Conservation (phyloP, 2,888 invertebrate genomes). For the Drosophila birchii region DNA sequence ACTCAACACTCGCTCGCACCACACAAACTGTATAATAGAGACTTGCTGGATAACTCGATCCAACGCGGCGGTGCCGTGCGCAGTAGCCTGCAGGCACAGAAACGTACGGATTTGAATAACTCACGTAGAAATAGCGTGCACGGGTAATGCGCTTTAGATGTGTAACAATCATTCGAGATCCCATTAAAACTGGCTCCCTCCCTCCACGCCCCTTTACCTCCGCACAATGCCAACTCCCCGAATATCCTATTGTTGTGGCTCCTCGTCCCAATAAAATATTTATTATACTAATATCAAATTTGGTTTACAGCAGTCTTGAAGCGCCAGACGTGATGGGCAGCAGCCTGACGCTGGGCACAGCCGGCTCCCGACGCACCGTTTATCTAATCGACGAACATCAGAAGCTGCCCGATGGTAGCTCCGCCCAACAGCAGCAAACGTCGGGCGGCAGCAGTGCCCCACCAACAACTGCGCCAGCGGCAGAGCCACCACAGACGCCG, state of each 20-base stretch:
- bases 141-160: constrained; percentile 84
- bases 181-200: constrained; percentile 6
- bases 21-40: constrained; percentile 73
- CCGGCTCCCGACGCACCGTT: constrained; percentile 93
- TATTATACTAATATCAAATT: not conserved
- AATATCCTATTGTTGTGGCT: constrained; percentile 1
- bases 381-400: constrained; percentile 90
- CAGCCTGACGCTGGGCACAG: constrained; percentile 89
- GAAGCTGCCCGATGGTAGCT: constrained; percentile 83
- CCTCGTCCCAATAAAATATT: not conserved
- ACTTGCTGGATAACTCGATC: constrained; percentile 87
- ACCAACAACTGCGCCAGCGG: constrained; percentile 49
- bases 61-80: constrained; percentile 87
- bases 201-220: not conserved
- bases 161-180: constrained; percentile 53
- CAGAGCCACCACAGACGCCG: constrained; percentile 84
- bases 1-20: constrained; percentile 49
- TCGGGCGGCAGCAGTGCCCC: constrained; percentile 20
- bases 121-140: constrained; percentile 88
- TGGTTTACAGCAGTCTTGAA: constrained; percentile 79
- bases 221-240: constrained; percentile 6
- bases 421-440: constrained; percentile 25
- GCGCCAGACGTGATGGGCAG: constrained; percentile 85
- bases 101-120: constrained; percentile 84
- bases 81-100: constrained; percentile 86